A percentile compares a stretch with the other conserved stretches of the same genome.
phyloP scores from a whole-genome alignment of 2,113 vertebrate species.

The Paramisgurnus dabryanus region DNA sequence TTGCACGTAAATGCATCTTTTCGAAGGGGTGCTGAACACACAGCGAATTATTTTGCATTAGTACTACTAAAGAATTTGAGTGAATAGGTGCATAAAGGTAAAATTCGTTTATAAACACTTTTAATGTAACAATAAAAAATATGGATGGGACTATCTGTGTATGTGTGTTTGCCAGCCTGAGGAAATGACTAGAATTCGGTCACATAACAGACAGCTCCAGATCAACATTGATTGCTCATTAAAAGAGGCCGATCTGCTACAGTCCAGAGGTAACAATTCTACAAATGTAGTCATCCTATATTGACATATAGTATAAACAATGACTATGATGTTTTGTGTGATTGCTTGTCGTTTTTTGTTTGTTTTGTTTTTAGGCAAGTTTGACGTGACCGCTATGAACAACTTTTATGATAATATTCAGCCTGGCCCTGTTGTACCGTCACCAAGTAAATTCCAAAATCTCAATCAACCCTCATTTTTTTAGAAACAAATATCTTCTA shows the following conservation, averaged over 20 bases:
- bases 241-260: constrained; percentile 97
- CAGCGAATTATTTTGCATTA: neutral
- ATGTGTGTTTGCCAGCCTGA: constrained; percentile 83
- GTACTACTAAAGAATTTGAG: neutral
- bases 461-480: neutral
- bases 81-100: neutral
- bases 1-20: constrained; percentile 53
- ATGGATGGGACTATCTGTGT: constrained; percentile 14
- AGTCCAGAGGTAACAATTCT: constrained; percentile 84
- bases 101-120: neutral
- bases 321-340: constrained; percentile 18
- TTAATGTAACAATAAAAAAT: neutral
- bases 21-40: neutral
- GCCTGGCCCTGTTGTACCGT: constrained; percentile 90
- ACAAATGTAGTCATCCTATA: neutral
- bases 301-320: neutral
- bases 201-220: constrained; percentile 94
- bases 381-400: constrained; percentile 92
- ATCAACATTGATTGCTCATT: constrained; percentile 98
- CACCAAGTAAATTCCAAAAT: constrained; percentile 81
- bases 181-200: constrained; percentile 96
- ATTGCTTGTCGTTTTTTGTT: constrained; percentile 50
- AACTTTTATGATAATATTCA: constrained; percentile 97
- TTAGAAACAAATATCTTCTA: too few relatives aligned
- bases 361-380: constrained; percentile 80